Conservation (phyloP, 2,797 vertebrate species). For the Xerus rutilus region DNA sequence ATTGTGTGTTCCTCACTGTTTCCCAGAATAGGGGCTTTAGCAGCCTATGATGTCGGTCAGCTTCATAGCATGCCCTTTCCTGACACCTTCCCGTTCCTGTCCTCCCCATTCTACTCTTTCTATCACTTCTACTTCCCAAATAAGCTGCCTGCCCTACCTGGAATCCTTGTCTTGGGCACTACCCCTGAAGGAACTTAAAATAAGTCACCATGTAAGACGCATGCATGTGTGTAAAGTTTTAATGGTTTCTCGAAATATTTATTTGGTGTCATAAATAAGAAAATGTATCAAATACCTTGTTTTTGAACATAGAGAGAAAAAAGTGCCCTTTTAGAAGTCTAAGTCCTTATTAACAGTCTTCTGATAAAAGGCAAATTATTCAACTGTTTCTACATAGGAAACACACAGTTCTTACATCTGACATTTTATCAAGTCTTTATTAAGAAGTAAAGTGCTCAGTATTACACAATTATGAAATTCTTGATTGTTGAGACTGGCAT, state of each 20-base stretch:
- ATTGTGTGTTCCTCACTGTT: not conserved
- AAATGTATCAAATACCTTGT: not conserved
- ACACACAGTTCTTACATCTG: conserved; percentile 25
- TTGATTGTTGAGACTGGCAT: conserved; percentile 73
- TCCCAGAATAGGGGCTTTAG: not conserved
- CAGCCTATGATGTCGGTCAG: too few species aligned
- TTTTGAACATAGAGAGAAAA: not conserved
- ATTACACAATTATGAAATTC: conserved; percentile 84
- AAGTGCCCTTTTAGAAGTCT: not conserved
- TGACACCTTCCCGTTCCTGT: not conserved
- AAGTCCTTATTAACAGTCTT: not conserved
- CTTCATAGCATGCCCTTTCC: too few species aligned
- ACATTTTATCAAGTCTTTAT: conserved; percentile 85
- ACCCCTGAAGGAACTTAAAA: not conserved
- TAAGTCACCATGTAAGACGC: not conserved
- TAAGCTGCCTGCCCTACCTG: not conserved
- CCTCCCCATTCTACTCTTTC: too few species aligned
- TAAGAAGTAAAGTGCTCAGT: conserved; percentile 87
- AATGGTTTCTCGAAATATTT: not conserved
- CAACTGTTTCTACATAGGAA: conserved; percentile 4
- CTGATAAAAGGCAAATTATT: conserved; percentile 15
- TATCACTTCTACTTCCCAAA: not conserved
- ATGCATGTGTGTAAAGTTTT: not conserved
- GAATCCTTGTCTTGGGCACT: not conserved
- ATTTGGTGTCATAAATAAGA: not conserved